Conservation (phyloP, 2,113 vertebrate species). For the Sapayoa aenigma region DNA sequence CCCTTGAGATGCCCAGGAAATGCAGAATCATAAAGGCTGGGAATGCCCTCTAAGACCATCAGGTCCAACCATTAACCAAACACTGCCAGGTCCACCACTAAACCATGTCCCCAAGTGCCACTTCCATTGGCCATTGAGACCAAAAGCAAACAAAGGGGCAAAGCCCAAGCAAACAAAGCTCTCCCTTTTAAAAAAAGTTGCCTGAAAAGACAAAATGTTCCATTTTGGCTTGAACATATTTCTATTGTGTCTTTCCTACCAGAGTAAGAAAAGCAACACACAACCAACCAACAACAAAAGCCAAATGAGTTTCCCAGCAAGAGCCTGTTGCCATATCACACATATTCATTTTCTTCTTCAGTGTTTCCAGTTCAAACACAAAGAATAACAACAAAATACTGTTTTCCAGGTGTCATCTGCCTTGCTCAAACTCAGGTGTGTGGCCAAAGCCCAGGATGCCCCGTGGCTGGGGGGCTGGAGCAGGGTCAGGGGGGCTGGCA, state of each 20-base stretch:
- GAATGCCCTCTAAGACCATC: neutral
- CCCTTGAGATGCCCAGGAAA: neutral
- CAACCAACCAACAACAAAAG: neutral
- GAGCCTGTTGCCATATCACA: neutral
- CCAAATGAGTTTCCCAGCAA: neutral
- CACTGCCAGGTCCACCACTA: neutral
- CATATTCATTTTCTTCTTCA: neutral
- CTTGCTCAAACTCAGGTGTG: neutral
- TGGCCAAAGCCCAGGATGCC: neutral
- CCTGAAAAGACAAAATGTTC: neutral
- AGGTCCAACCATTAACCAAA: neutral
- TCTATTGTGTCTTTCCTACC: neutral
- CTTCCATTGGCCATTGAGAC: neutral
- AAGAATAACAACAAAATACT: accelerated
- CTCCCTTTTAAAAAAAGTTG: neutral
- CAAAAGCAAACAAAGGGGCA: neutral
- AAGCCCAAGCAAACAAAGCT: neutral
- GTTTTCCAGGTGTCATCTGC: neutral
- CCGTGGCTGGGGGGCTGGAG: accelerated
- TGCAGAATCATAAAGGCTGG: too few relatives aligned
- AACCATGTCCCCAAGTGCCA: neutral
- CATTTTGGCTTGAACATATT: neutral
- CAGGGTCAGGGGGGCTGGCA: neutral
- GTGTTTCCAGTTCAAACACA: neutral
- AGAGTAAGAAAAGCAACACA: neutral